phyloP scores from a whole-genome alignment of 64 coral and sea anemone species.

The Stichodactyla mertensii region DNA sequence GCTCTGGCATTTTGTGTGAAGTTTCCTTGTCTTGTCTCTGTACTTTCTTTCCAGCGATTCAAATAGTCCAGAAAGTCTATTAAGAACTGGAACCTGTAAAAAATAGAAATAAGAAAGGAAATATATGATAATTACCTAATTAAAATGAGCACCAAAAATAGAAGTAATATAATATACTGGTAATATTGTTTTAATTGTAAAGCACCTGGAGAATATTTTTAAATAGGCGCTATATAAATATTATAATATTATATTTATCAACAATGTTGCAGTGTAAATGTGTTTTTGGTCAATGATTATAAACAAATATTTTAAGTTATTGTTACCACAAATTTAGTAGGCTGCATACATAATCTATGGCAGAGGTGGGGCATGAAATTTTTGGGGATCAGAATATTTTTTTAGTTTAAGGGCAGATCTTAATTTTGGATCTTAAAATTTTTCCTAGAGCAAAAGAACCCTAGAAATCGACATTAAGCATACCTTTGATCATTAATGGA shows the following conservation, averaged over 20 bases:
- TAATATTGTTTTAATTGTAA: too few relatives aligned
- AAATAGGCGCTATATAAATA: too few relatives aligned
- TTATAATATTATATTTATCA: too few relatives aligned
- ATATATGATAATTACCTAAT: not conserved
- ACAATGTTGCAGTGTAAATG: too few relatives aligned
- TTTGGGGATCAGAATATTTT: not conserved
- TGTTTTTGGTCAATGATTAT: too few relatives aligned
- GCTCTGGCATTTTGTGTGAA: not conserved
- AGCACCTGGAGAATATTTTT: too few relatives aligned
- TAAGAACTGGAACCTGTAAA: conserved; percentile 10
- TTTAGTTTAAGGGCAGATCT: not conserved
- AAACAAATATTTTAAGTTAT: too few relatives aligned
- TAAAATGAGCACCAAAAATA: not conserved
- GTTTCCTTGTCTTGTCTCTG: not conserved
- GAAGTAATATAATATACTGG: not conserved
- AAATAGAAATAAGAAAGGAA: not conserved
- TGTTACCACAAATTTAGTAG: not conserved
- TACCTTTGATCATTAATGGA: conserved; percentile 7
- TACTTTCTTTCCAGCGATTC: not conserved
- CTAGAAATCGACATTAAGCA: not conserved
- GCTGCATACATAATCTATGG: not conserved
- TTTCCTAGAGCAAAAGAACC: not conserved
- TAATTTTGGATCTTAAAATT: not conserved
- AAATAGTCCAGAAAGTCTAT: not conserved
- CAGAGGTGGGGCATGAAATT: not conserved